Base-by-base conservation (phyloP, 1,140 invertebrate genomes). In the Brachionus rotundiformis region DNA sequence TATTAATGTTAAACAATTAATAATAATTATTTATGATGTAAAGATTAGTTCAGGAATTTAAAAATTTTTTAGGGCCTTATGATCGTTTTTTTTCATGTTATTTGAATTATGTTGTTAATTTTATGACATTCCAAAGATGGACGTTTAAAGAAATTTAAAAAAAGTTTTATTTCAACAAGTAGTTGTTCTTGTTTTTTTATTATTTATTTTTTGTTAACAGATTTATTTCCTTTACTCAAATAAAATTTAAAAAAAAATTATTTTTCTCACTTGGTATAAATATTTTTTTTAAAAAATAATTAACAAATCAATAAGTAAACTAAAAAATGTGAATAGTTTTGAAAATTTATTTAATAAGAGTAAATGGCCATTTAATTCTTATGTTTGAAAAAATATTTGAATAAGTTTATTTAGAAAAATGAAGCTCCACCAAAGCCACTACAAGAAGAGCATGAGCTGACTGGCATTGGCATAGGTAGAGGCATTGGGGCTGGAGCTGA, bases 121-220 rank as follows among this genome's bases (percentile, higher is more conserved):
- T 54, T 5, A 54, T 54, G 47, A 54, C 47, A 54, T 54, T 54
- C 47, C 47, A 54, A n/a, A 19, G 4, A 54, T 54, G 47, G 47
- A 19, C 47, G 19, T 54, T 54, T 19, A 7, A 7, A 54, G 16
- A 54, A 25, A 23, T 1, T 54, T 54, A 19, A 1, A n/a, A 54
- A n/a, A n/a, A n/a, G n/a, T n/a, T n/a, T n/a, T n/a, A n/a, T n/a
- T 54, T 54, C 47, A 54, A 54, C 47, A 54, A 54, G 47, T 54
- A 54, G 47, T 54, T 54, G 47, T 54, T 54, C 47, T 54, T 54
- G 47, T 54, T 54, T 54, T 54, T 54, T 54, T 54, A 8, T 7
- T 54, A 54, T 54, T 54, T 54, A 54, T 54, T 54, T 54, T 54
- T 54, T 54, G 47, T 54, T 54, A 54, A 54, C 7, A 19, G 16